Percentiles rank a stretch among this genome's conserved stretches.
Evolutionary conservation across 2,113 vertebrate genomes (phyloP).

Genomic region (Etheostoma cragini): DNA sequence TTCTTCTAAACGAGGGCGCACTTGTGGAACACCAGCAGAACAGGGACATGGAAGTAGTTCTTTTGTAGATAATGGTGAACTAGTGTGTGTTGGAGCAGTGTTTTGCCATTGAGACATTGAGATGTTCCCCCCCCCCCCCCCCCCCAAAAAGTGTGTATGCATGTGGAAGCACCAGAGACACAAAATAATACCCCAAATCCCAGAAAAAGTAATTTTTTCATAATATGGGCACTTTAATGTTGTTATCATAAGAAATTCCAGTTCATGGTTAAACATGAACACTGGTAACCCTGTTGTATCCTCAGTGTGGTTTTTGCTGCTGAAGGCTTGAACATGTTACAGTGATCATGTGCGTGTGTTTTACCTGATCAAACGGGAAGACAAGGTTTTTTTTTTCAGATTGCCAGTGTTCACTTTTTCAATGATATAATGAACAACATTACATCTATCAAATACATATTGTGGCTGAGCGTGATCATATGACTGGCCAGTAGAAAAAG

Average conservation of each 20-base stretch:
- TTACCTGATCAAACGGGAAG: slow-evolving; percentile 66
- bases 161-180: no score
- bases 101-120: no score
- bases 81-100: no score
- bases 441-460: slow-evolving; percentile 43
- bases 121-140: no score
- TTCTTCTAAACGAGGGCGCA: no score
- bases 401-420: slow-evolving; percentile 9
- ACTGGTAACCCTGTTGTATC: slow-evolving; percentile 71
- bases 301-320: slow-evolving; percentile 49
- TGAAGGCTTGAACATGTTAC: slow-evolving; percentile 42
- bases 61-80: no score
- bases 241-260: slow-evolving; percentile 63
- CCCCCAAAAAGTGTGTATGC: no score
- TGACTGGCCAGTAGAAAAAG: slow-evolving; percentile 34
- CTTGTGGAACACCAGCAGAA: no score
- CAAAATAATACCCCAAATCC: no score
- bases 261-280: slow-evolving; percentile 71
- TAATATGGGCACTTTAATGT: not conserved
- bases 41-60: no score
- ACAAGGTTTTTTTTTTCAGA: slow-evolving; percentile 25
- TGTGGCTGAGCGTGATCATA: slow-evolving; percentile 21
- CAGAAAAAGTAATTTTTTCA: no score
- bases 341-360: slow-evolving; percentile 34
- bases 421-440: not conserved